These are phyloP conservation scores for Uloborus plumipes DNA, from an alignment of 2,888 invertebrate genomes.

Conservation along the genomic window DNA sequence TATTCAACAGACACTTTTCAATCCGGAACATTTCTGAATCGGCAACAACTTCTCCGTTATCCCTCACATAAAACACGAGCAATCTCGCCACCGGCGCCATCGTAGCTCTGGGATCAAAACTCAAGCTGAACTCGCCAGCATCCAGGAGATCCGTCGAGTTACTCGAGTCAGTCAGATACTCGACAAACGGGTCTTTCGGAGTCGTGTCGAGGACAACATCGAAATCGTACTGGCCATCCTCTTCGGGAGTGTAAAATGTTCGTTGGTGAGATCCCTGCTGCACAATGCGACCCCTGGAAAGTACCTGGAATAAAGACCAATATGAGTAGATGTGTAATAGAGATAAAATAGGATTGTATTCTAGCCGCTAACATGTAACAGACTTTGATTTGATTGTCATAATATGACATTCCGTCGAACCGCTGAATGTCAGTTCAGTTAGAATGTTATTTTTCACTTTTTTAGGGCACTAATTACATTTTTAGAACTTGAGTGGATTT, in stretches of 20 bases:
- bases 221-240: conserved; percentile 20
- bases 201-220: neutral
- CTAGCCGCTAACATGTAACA: too few relatives aligned
- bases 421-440: too few relatives aligned
- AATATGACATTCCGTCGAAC: too few relatives aligned
- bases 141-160: neutral
- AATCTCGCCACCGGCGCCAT: conserved; percentile 60
- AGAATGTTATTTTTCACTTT: too few relatives aligned
- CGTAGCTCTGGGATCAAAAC: conserved; percentile 26
- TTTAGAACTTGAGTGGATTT: too few relatives aligned
- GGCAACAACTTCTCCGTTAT: conserved; percentile 76
- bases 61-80: conserved; percentile 75
- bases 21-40: conserved; percentile 75
- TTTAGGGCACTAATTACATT: too few relatives aligned
- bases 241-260: conserved; percentile 25
- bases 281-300: conserved; percentile 53
- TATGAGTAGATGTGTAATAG: neutral
- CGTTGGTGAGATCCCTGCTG: conserved; percentile 54
- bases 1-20: conserved; percentile 76
- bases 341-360: too few relatives aligned
- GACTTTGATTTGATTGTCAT: too few relatives aligned
- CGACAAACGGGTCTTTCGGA: too few relatives aligned
- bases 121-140: conserved; percentile 46
- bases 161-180: neutral
- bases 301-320: conserved; percentile 28